A percentile compares a stretch with the other conserved stretches of the same genome.
Evolutionary conservation across 2,888 invertebrate genomes (phyloP).

Genomic region (Ceraclea dissimilis): DNA sequence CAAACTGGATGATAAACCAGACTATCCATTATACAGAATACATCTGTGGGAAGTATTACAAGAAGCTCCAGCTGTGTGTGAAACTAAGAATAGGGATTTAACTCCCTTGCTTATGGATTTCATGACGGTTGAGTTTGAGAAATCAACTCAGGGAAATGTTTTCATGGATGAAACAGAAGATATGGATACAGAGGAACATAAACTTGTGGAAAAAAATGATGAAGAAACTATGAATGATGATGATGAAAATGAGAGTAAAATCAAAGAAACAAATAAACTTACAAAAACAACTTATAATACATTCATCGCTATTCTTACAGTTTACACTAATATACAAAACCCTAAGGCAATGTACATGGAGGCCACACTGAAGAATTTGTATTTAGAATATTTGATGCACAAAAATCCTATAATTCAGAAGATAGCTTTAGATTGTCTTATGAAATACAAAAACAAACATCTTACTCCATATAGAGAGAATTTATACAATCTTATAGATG

Average conservation of each 20-base stretch:
- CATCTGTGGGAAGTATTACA: constrained; percentile 76
- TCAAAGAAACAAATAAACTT: constrained; percentile 32
- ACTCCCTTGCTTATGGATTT: constrained; percentile 75
- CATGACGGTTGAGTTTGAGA: constrained; percentile 55
- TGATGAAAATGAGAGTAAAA: constrained; percentile 34
- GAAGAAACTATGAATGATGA: constrained; percentile 34
- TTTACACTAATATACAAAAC: constrained; percentile 73
- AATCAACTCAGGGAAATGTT: constrained; percentile 34
- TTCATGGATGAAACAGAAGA: constrained; percentile 48
- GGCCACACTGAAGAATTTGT: constrained; percentile 65
- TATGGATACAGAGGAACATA: constrained; percentile 28
- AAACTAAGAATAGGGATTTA: constrained; percentile 72
- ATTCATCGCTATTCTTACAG: constrained; percentile 60
- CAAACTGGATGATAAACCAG: constrained; percentile 52
- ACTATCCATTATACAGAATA: constrained; percentile 67
- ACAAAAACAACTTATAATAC: constrained; percentile 45
- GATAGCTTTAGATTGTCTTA: constrained; percentile 75
- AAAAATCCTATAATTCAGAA: constrained; percentile 76
- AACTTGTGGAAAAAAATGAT: constrained; percentile 35
- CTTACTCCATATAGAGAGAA: constrained; percentile 73
- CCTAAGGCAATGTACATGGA: constrained; percentile 74
- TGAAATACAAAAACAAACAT: constrained; percentile 77
- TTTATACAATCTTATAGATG: constrained; percentile 73
- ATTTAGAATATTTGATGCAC: constrained; percentile 71
- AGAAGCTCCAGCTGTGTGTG: constrained; percentile 65